phyloP scores from a whole-genome alignment of 1,140 invertebrate species.

The Pogonomyrmex californicus region DNA sequence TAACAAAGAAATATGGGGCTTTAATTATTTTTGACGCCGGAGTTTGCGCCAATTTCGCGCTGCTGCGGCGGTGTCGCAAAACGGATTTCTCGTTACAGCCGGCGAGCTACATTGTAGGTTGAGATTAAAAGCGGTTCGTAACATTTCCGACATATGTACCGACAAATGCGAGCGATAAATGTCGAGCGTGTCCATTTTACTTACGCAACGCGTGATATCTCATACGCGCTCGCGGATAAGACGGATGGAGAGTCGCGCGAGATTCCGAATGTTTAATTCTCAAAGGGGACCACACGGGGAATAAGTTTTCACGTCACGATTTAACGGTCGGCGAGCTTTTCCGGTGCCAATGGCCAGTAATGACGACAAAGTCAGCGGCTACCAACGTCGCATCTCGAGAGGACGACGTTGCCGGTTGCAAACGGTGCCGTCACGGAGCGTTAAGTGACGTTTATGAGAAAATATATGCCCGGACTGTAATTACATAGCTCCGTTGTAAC shows the following conservation, averaged over 20 bases:
- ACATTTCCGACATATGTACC: background rate
- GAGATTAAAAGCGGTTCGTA: slow-evolving; percentile 47
- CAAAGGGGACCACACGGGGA: slow-evolving; percentile 22
- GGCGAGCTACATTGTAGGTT: background rate
- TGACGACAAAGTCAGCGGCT: slow-evolving; percentile 23
- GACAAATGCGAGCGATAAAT: slow-evolving; percentile 33
- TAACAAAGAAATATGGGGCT: background rate
- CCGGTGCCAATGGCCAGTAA: slow-evolving; percentile 36
- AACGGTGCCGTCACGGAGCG: slow-evolving; percentile 53
- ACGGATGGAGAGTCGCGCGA: background rate
- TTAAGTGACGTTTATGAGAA: slow-evolving; percentile 82
- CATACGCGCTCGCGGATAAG: background rate
- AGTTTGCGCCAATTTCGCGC: background rate
- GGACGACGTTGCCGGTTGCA: slow-evolving; percentile 49
- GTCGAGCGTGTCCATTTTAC: slow-evolving; percentile 3
- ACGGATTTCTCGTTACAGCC: background rate
- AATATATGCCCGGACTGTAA: slow-evolving; percentile 78
- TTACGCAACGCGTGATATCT: slow-evolving; percentile 9
- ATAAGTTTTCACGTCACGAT: slow-evolving; percentile 39
- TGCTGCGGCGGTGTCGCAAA: background rate
- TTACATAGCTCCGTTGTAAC: slow-evolving; percentile 76
- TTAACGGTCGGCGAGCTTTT: slow-evolving; percentile 23
- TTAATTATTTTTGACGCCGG: background rate
- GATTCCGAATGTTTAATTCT: slow-evolving; percentile 47
- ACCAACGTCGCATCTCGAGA: slow-evolving; percentile 27